A percentile compares a stretch with the other conserved stretches of the same genome.
These are phyloP conservation scores for Sigmodon hispidus DNA, from an alignment of 2,113 vertebrate species.

Conservation along the genomic window DNA sequence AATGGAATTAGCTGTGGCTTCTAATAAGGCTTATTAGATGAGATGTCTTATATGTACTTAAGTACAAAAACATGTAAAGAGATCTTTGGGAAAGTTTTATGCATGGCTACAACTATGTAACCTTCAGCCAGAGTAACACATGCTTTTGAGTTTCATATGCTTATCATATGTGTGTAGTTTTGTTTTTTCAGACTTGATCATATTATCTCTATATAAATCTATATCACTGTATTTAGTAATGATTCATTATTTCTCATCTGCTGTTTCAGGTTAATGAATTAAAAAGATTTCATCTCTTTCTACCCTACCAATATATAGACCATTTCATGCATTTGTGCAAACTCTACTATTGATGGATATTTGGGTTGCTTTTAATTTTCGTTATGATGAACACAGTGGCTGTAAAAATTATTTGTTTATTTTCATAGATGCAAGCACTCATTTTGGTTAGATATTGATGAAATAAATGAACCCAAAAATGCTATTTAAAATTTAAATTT, in stretches of 20 bases:
- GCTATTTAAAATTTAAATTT: neutral
- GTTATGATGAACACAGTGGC: neutral
- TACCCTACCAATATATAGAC: neutral
- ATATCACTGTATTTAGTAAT: neutral
- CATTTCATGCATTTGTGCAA: neutral
- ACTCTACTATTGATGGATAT: neutral
- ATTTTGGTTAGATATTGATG: neutral
- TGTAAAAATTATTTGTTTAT: neutral
- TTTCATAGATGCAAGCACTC: neutral
- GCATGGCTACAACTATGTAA: neutral
- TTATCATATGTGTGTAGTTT: neutral
- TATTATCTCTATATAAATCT: neutral
- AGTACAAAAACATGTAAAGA: neutral
- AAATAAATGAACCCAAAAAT: neutral
- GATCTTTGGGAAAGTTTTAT: neutral
- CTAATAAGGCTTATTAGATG: neutral
- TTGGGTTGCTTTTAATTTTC: neutral
- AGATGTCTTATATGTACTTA: neutral
- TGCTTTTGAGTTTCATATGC: neutral
- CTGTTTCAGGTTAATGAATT: neutral
- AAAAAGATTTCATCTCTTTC: neutral
- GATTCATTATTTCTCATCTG: neutral
- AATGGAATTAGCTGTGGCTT: neutral
- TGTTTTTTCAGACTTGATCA: neutral
- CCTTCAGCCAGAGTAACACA: neutral